Evolutionary conservation across 2,797 vertebrate genomes (phyloP), one percentile per base, ranked within the genome.

Genomic region (Nannoperca obscura): DNA sequence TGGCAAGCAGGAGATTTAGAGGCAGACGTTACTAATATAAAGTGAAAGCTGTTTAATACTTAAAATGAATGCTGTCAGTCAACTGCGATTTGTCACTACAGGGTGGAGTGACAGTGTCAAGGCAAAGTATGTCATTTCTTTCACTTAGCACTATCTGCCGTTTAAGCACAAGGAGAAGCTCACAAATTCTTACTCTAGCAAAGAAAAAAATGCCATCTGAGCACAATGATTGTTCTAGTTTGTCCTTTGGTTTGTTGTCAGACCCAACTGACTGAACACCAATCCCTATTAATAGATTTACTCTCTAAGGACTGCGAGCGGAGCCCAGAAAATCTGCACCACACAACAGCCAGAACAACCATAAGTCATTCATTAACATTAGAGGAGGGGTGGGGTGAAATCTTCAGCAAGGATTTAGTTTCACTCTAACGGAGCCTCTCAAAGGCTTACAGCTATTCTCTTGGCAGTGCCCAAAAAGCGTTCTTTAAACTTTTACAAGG

Each of bases 381-480:
- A 86, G 62, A 76, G 71, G 72, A 83, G 77, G 79, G 87, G 80
- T 66, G 62, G 79, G 71, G 88, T 83, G 91, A 83, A 94, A 85
- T 85, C 87, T 88, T 76, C 72, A 68, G 81, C 68, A 64, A 32
- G 89, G 92, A 80, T 91, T 94, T 93, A 90, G 86, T 91, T 93
- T 90, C 90, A 89, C 85, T 91, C 83, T 17, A 85, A 64, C 85
- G 83, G 85, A 92, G 86, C 86, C 79, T 91, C 81, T 88, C 81
- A 90, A 67, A 91, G 87, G 90, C 91, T 93, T 93, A 89, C 58
- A 83, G 78, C 80, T 80, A 87, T 89, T 92, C 88, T 89, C 90
- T 84, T 69, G 79, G 88, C 82, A 86, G 70, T 40, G 78, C 59
- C 78, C 67, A 76, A 90, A 91, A 80, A 88, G 71, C 34, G 19